Evolutionary conservation across 2,113 vertebrate species (phyloP).

Genomic region (Embiotoca jacksoni): DNA sequence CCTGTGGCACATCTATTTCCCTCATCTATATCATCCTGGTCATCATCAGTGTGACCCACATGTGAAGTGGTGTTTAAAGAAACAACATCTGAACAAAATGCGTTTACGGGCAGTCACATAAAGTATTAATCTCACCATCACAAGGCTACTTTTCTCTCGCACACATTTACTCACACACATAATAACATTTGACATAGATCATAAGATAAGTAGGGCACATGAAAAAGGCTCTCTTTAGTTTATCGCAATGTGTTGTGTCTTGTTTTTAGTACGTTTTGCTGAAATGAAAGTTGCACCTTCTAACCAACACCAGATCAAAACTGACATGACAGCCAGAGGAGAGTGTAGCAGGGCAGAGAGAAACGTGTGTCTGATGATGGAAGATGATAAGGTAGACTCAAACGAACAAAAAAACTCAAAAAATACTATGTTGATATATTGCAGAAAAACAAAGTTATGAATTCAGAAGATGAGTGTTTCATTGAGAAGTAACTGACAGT

Average conservation of each 20-base stretch:
- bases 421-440: too few species aligned
- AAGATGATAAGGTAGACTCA: too few species aligned
- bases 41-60: background rate
- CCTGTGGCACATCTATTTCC: slow-evolving; percentile 55
- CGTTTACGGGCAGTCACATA: background rate
- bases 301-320: background rate
- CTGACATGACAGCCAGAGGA: too few species aligned
- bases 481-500: background rate
- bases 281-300: slow-evolving; percentile 25
- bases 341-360: too few species aligned
- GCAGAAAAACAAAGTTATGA: too few species aligned
- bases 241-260: background rate
- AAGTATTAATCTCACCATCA: background rate
- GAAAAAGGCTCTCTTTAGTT: slow-evolving; percentile 6
- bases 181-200: background rate
- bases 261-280: background rate
- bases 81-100: too few species aligned
- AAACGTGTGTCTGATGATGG: too few species aligned
- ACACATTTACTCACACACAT: background rate
- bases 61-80: background rate
- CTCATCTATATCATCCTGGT: slow-evolving; percentile 49
- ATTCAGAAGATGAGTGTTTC: background rate
- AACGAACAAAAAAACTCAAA: too few species aligned
- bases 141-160: background rate
- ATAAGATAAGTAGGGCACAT: slow-evolving; percentile 15